Base-by-base conservation (phyloP, 1,140 invertebrate species). In the Lordiphosa mommai region DNA sequence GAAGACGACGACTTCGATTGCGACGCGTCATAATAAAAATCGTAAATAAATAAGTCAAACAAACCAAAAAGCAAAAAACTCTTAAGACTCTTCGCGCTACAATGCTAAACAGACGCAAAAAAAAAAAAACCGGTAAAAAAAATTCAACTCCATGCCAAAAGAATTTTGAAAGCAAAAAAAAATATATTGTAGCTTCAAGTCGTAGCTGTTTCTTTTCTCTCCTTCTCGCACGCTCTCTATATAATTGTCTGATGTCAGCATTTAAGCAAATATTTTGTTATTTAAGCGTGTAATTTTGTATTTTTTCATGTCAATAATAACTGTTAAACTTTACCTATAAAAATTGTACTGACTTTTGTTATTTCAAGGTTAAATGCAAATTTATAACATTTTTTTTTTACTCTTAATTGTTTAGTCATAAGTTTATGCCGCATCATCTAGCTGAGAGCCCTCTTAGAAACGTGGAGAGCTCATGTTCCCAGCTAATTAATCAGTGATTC, bases 201-300 rank as follows among this genome's bases (percentile, higher is more conserved):
- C 61, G 61, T 64, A 64, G 58, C 47, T 36, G 33, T 68, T 44
- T 58, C 41, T 49, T 46, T 20, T 36, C 27, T 41, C 10, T 38
- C 7, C 10, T 16, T 61, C 37, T 43, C 49, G 61, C 30, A 10
- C 33, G 17, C 23, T 20, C 50, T 53, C 16, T 33, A 13, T 48
- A 34, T 33, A 70, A 71, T 58, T 53, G 43, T 70, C 72, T 82
- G 77, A 82, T 82, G 76, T 82, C 77, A 82, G 77, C 76, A 67
- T 68, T 82, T 55, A 84, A 76, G 58, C 65, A 82, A 82, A 76
- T 82, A 82, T 84, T 84, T 76, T 72, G 47, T 56, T 67, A 76
- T 84, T 80, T 76, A 72, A 76, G 61, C 76, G 77, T 82, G 71
- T 82, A 82, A 82, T 82, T 82, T 84, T 82, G n/a, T n/a, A n/a